A percentile compares a stretch with the other conserved stretches of the same genome.
phyloP scores from a whole-genome alignment of 2,113 vertebrate species.

The Formicarius rufipectus region DNA sequence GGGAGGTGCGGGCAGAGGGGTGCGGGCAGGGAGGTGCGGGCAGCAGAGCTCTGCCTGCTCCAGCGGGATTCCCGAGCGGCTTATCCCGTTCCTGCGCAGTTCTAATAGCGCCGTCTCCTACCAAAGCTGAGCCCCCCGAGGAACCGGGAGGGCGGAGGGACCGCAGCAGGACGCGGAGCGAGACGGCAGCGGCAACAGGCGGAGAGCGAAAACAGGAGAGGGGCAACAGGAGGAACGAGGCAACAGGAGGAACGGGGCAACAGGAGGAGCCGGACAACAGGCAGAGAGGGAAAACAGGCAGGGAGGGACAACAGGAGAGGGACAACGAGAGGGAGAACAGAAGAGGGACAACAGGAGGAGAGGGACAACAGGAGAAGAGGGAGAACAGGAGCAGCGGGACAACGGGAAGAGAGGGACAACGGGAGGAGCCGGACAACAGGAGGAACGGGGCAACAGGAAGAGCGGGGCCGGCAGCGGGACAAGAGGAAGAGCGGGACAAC shows the following conservation, averaged over 20 bases:
- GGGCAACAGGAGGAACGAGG: accelerated
- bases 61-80: background rate
- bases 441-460: background rate
- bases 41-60: background rate
- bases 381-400: too few species aligned
- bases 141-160: background rate
- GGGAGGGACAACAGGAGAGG: too few species aligned
- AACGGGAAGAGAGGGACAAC: too few species aligned
- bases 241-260: background rate
- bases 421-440: background rate
- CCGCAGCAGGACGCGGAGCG: background rate
- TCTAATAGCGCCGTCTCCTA: background rate
- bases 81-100: background rate
- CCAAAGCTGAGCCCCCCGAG: background rate
- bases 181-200: background rate
- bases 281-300: too few species aligned
- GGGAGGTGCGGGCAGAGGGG: too few species aligned
- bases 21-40: too few species aligned
- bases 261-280: background rate
- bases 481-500: too few species aligned
- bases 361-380: too few species aligned
- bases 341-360: too few species aligned
- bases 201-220: background rate
- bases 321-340: too few species aligned
- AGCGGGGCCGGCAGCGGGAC: too few species aligned